Conservation (phyloP, 1,140 invertebrate genomes). For the Platyscapa corneri region DNA sequence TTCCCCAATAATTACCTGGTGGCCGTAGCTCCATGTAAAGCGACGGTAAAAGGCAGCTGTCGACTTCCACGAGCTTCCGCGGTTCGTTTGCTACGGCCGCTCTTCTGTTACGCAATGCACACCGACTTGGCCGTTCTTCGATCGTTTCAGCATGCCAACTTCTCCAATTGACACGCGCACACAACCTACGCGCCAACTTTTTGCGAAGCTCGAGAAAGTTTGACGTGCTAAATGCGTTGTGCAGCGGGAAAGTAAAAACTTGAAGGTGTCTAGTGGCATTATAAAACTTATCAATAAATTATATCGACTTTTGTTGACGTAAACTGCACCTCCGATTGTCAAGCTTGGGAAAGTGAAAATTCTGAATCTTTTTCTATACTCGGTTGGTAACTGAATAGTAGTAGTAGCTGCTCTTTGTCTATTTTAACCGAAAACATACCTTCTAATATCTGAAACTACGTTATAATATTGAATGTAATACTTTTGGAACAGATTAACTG, state of each 20-base stretch:
- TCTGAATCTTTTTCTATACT: background rate
- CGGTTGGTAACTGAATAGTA: too few species aligned
- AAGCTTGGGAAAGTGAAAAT: background rate
- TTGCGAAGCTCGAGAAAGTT: background rate
- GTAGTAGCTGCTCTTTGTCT: too few species aligned
- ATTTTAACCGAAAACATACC: too few species aligned
- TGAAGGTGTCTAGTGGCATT: background rate
- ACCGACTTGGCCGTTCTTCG: background rate
- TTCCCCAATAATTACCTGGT: constrained; percentile 62
- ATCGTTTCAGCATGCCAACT: background rate
- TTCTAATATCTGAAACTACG: too few species aligned
- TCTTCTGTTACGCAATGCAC: too few species aligned
- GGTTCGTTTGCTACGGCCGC: constrained; percentile 36
- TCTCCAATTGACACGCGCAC: background rate
- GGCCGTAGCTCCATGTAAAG: constrained; percentile 56
- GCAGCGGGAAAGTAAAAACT: background rate
- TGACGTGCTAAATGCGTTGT: background rate
- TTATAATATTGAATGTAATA: too few species aligned
- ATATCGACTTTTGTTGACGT: background rate
- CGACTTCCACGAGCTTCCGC: constrained; percentile 61
- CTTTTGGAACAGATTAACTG: too few species aligned
- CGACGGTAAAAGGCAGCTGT: constrained; percentile 63
- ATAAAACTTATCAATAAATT: background rate
- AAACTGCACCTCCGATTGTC: too few species aligned
- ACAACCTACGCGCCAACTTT: background rate